Conservation (phyloP, 2,113 vertebrate species). For the Gallinago paraguaiae region DNA sequence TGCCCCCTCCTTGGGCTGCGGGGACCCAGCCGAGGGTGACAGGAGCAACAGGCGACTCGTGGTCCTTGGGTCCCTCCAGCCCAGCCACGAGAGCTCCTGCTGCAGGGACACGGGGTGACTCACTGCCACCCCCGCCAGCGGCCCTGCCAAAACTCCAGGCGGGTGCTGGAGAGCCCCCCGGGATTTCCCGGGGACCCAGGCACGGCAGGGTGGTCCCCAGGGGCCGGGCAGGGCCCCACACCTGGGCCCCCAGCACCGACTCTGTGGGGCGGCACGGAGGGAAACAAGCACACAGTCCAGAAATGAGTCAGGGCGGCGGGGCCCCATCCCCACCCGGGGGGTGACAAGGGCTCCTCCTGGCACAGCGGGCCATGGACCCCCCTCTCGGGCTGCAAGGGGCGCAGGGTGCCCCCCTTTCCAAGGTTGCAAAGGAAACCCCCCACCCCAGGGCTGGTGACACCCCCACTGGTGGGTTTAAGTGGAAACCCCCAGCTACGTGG, state of each 20-base stretch:
- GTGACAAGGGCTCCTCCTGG: background rate
- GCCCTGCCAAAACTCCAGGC: background rate
- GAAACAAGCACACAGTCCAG: background rate
- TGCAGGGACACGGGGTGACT: background rate
- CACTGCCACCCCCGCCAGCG: background rate
- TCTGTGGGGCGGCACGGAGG: background rate
- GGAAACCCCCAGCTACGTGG: background rate
- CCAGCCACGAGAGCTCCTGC: rapidly evolving
- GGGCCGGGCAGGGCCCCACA: background rate
- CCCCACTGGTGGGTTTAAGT: background rate
- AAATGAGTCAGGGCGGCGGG: background rate
- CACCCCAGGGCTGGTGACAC: background rate
- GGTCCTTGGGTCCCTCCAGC: background rate
- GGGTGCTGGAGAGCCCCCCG: background rate
- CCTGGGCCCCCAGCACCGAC: background rate
- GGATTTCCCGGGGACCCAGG: background rate
- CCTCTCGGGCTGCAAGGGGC: background rate
- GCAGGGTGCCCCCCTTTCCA: background rate
- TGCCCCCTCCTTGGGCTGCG: background rate
- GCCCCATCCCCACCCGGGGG: background rate
- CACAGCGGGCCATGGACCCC: rapidly evolving
- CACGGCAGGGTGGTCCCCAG: background rate
- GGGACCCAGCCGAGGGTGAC: rapidly evolving
- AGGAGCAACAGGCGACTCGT: rapidly evolving
- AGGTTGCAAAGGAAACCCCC: background rate